Evolutionary conservation across 2,888 invertebrate species (phyloP).

Genomic region (Beris morrisii): DNA sequence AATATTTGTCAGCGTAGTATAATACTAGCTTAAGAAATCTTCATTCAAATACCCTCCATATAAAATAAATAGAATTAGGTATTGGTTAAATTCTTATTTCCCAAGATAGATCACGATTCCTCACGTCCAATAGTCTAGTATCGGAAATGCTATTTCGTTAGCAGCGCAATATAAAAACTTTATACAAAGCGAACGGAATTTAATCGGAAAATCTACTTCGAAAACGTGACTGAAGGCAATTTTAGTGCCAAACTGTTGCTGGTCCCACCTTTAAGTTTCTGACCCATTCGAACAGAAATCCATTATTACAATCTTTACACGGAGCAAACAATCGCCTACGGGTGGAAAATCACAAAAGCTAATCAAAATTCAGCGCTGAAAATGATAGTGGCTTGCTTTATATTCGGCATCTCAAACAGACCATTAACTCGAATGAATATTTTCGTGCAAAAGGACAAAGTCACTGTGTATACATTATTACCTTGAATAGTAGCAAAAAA

Average conservation of each 20-base stretch:
- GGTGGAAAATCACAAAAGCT: conserved; percentile 4
- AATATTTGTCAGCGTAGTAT: too few species aligned
- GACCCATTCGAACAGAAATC: conserved; percentile 9
- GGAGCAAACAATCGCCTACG: conserved; percentile 6
- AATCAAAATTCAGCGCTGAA: conserved; percentile 25
- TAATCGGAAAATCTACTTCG: conserved; percentile 19
- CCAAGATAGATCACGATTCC: too few species aligned
- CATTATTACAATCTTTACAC: conserved; percentile 9
- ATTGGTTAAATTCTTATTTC: too few species aligned
- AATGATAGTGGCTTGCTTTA: conserved; percentile 7
- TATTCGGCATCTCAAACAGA: conserved; percentile 5
- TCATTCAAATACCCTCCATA: too few species aligned
- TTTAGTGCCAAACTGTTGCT: conserved; percentile 16
- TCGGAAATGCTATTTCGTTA: too few species aligned
- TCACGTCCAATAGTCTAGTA: too few species aligned
- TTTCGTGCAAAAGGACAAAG: conserved; percentile 2
- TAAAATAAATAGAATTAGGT: too few species aligned
- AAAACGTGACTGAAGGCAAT: conserved; percentile 17
- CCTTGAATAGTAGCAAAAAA: neutral
- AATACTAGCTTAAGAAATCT: too few species aligned
- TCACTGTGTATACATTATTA: too few species aligned
- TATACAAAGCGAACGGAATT: too few species aligned
- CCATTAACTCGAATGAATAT: neutral
- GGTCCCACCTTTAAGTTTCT: conserved; percentile 1
- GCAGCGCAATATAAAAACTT: too few species aligned